Evolutionary conservation across 2,797 vertebrate species (phyloP), one percentile per base, ranked within the genome.

Genomic region (Pterois miles): DNA sequence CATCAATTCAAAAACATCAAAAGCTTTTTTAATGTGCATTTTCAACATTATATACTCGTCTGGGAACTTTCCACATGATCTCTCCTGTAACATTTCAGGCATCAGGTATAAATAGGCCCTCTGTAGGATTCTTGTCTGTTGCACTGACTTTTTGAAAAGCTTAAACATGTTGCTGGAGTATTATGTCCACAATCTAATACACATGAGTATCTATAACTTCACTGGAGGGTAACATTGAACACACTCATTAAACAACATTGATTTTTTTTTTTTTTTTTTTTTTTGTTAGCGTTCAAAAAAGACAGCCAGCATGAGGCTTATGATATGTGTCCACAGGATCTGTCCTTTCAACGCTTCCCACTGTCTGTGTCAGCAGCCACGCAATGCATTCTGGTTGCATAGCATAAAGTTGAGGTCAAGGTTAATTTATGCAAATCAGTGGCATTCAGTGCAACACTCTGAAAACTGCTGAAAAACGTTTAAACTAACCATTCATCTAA

Each of bases 381-480:
- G 40, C 40, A 1, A 43, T 43, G 40, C 40, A 43, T 43, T 43
- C 6, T 43, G 40, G 40, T 43, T 16, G 0, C 0, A 6, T 43
- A 43, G 40, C 40, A 43, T 18, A 18, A 16, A 43, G 38, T 8
- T 33, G 31, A 43, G 40, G 40, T 43, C 40, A 1, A 43, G 40
- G 3, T 14, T 43, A 43, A 14, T 43, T 43, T 43, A 18, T 40
- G 13, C 38, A 40, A 40, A 40, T 16, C 40, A 43, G 0, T 14
- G 0, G 40, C 6, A 1, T 43, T 0, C 1, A 0, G 38, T 0
- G 2, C 6, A 0, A 43, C 40, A 6, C 0, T 16, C 0, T 40
- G 38, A 2, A 40, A 40, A 40, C 38, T 40, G 13, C 16, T 0
- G 14, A 40, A 0, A 40, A 0, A 40, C 0, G 1, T 43, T 43